phyloP scores from a whole-genome alignment of 2,797 vertebrate species.

The Periophthalmus magnuspinnatus region DNA sequence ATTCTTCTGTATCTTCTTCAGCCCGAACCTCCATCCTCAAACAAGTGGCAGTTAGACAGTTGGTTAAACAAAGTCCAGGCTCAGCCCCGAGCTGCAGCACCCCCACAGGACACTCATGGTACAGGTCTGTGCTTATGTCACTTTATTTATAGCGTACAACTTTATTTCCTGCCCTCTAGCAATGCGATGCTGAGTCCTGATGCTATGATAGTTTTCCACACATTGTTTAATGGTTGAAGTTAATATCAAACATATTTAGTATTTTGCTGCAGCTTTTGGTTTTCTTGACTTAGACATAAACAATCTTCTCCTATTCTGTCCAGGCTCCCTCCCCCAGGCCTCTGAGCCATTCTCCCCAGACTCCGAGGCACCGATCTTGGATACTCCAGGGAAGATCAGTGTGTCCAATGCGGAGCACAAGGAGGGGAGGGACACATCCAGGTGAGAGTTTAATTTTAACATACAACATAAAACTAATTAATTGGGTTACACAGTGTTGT shows the following conservation, averaged over 20 bases:
- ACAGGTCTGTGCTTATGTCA: conserved; percentile 45
- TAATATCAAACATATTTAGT: too few species aligned
- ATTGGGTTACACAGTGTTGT: too few species aligned
- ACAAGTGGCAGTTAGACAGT: conserved; percentile 98
- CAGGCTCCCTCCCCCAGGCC: conserved; percentile 69
- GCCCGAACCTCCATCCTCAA: conserved; percentile 93
- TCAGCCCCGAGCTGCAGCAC: conserved; percentile 91
- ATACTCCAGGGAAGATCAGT: conserved; percentile 79
- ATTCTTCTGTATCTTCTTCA: conserved; percentile 38
- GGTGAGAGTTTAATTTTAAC: conserved; percentile 28
- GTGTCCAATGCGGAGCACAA: conserved; percentile 82
- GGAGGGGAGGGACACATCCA: conserved; percentile 75
- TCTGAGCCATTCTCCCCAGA: conserved; percentile 77
- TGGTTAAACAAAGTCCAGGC: conserved; percentile 97
- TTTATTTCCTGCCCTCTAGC: too few species aligned
- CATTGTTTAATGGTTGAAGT: too few species aligned
- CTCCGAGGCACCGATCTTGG: conserved; percentile 71
- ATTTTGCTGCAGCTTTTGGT: too few species aligned
- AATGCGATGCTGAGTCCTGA: too few species aligned
- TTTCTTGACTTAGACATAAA: too few species aligned
- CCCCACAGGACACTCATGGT: conserved; percentile 83
- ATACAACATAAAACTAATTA: too few species aligned
- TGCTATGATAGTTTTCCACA: too few species aligned
- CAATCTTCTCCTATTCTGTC: too few species aligned
- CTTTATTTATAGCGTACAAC: too few species aligned